Conservation (phyloP, 2,888 invertebrate genomes). For the Synanthedon andrenaeformis region DNA sequence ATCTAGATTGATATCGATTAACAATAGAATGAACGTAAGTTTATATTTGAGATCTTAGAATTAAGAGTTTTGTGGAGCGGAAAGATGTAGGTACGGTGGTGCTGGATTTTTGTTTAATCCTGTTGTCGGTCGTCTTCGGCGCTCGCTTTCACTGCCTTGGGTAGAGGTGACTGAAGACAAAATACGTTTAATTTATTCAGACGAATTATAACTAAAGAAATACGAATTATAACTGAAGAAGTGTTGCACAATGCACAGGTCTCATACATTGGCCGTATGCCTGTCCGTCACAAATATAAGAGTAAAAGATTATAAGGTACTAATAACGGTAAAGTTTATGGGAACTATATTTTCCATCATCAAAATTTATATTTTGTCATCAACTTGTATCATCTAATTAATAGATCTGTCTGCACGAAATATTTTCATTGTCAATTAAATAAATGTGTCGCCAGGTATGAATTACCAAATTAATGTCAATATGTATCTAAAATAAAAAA, state of each 20-base stretch:
- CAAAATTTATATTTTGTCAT: no score
- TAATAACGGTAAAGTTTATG: not conserved
- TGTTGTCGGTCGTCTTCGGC: constrained; percentile 60
- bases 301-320: not conserved
- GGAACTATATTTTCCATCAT: no score
- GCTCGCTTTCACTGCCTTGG: constrained; percentile 58
- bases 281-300: no score
- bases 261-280: no score
- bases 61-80: constrained; percentile 26
- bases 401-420: no score
- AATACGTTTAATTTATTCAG: constrained; percentile 3
- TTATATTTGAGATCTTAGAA: constrained; percentile 12
- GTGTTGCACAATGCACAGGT: no score
- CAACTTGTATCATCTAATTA: no score
- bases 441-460: no score
- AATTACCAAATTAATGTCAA: no score
- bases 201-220: not conserved
- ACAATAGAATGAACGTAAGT: constrained; percentile 20
- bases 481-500: no score
- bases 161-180: constrained; percentile 47
- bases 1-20: constrained; percentile 40
- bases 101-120: constrained; percentile 26
- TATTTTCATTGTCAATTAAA: no score
- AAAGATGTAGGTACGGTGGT: constrained; percentile 12
- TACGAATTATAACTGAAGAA: no score